phyloP scores from a whole-genome alignment of 2,113 vertebrate genomes.

The Takifugu bimaculatus region DNA sequence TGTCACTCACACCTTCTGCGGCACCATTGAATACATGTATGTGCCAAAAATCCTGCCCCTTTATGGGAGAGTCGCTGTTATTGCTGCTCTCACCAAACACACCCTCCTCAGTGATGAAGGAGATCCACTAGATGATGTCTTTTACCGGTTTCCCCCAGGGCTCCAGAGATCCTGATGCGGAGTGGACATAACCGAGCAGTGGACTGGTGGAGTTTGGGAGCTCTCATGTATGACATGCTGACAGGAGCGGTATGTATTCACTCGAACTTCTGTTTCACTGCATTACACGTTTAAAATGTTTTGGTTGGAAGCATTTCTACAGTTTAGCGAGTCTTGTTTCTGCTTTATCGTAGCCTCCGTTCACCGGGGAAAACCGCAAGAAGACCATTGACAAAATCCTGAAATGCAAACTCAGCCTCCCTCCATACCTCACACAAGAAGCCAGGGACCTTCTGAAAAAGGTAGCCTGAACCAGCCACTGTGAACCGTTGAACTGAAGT shows the following conservation, averaged over 20 bases:
- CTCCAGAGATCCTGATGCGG: slow-evolving; percentile 97
- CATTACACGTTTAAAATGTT: no score
- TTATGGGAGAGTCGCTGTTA: no score
- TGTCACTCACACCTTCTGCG: slow-evolving; percentile 98
- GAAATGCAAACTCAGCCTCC: slow-evolving; percentile 99
- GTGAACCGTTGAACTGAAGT: neutral
- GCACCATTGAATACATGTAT: slow-evolving; percentile 99
- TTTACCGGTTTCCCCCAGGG: slow-evolving; percentile 71
- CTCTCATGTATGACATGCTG: slow-evolving; percentile 99
- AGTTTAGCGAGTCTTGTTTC: no score
- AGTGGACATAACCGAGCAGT: slow-evolving; percentile 98
- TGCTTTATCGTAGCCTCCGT: slow-evolving; percentile 81
- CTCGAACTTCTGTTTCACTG: neutral
- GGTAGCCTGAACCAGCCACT: slow-evolving; percentile 66
- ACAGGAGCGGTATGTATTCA: slow-evolving; percentile 93
- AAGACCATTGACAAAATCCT: slow-evolving; percentile 99
- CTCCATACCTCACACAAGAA: slow-evolving; percentile 99
- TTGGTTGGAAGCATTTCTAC: no score
- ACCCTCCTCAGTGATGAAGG: no score
- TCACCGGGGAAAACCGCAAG: slow-evolving; percentile 97
- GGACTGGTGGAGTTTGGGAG: slow-evolving; percentile 99
- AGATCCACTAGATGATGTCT: no score
- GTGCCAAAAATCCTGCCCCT: slow-evolving; percentile 29
- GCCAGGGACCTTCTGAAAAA: slow-evolving; percentile 98
- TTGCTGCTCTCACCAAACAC: neutral